Base-by-base conservation (phyloP, 2,113 vertebrate genomes). In the Nettapus auritus region DNA sequence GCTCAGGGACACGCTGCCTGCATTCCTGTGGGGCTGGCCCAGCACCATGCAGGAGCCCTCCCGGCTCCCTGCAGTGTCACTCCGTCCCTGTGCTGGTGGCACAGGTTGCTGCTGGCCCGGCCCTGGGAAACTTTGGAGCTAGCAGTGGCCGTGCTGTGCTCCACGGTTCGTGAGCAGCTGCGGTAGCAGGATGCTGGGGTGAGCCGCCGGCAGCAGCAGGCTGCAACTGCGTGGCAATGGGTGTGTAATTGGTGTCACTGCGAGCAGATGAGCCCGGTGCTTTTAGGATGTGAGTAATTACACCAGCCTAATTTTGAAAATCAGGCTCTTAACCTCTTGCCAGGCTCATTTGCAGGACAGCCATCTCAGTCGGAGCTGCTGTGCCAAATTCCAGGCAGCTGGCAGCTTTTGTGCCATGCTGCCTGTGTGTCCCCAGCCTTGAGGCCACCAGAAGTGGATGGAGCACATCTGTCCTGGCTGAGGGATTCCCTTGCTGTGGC, bases 211-310 rank as follows among this genome's bases (percentile, higher is more conserved):
- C 53, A 31, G 14, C 55, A 70, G 82, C 86, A 21, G 70, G 82
- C 83, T n/a, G 68, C 13, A 2, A 7, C 20, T 0, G 28, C 8
- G 79, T 2, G n/a, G 64, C 59, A 31, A 67, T 5, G 80, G 26
- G 33, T 29, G 11, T 8, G 56, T 81, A 59, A 93, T 70, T 28
- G 69, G 83, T 86, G 81, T 89, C 86, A 71, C 77, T 0, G 2
- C 0, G 6, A 84, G 89, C 84, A 81, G 86, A 79, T 40, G 62
- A 55, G 50, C 63, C 63, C 3, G 4, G 64, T 29, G 76, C 46
- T 82, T 92, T 78, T 15, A 74, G 59, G 75, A 90, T 89, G 88
- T 87, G 86, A 96, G 90, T 90, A 88, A 96, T 95, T 91, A 93
- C 74, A 84, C 6, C 82, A 33, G 76, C 20, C 85, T 90, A 60